Conservation (phyloP, 2,797 vertebrate genomes). For the Oreochromis mossambicus region DNA sequence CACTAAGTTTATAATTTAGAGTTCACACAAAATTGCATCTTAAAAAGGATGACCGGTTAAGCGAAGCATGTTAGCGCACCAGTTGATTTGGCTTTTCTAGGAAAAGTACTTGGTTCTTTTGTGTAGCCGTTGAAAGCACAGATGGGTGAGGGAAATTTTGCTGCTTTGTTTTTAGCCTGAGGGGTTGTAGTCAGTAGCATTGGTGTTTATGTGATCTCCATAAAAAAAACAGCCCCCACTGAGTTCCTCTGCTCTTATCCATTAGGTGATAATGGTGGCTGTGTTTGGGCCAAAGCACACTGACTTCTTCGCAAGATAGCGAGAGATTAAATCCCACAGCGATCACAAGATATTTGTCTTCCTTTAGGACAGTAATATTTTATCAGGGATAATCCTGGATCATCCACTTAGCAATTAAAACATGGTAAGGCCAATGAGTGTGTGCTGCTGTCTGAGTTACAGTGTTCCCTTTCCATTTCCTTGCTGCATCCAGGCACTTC, state of each 20-base stretch:
- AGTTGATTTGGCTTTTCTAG: not conserved
- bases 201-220: slow-evolving; percentile 66
- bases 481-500: not conserved
- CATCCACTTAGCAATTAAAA: slow-evolving; percentile 81
- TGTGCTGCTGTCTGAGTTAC: slow-evolving; percentile 38
- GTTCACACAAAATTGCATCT: not conserved
- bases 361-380: slow-evolving; percentile 76
- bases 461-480: not conserved
- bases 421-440: slow-evolving; percentile 44
- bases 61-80: not conserved
- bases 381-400: slow-evolving; percentile 81
- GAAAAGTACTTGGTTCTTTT: not conserved
- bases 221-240: slow-evolving; percentile 68
- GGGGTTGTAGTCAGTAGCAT: slow-evolving; percentile 55
- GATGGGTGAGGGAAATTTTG: not conserved
- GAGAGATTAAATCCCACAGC: slow-evolving; percentile 72
- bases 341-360: slow-evolving; percentile 81
- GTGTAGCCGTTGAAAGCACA: not conserved
- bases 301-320: slow-evolving; percentile 68
- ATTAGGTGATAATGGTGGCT: slow-evolving; percentile 69
- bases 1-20: not conserved
- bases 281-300: slow-evolving; percentile 75
- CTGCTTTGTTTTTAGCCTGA: slow-evolving; percentile 37
- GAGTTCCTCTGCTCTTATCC: slow-evolving; percentile 66
- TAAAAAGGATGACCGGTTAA: not conserved